Base-by-base conservation (phyloP, 1,140 invertebrate species). In the Adoxophyes honmai region DNA sequence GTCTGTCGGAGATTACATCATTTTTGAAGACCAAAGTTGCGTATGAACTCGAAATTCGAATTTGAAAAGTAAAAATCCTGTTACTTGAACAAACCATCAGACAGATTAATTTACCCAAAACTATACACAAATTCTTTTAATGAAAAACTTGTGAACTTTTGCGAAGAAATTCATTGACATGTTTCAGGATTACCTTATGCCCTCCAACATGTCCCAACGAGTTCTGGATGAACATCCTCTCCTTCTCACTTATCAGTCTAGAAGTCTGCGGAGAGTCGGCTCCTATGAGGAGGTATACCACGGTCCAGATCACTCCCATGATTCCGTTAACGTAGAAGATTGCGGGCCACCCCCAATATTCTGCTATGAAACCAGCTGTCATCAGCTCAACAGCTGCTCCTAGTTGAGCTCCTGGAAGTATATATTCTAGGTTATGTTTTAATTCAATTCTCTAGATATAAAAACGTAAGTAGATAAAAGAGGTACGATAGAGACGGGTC, bases 241-340 rank as follows among this genome's bases (percentile, higher is more conserved):
- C 93, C 18, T 78, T 73, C 0, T 68, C 35, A 1, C 86, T 86
- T 15, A 93, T 93, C 1, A 63, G 54, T 3, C 70, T 71, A 64
- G 90, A 88, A 1, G 76, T 68, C 0, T 79, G 68, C 1, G 96
- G 95, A 15, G 86, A 86, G 59, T 92, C 90, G 0, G 89, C 83
- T 0, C 92, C 92, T 9, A 90, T 68, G 13, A 90, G 68, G 10
- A 89, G 74, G 76, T 92, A 94, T 0, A 88, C 1, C 0, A 90
- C 28, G 1, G 84, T 78, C 93, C 93, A 94, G 0, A 87, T 0
- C 0, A 92, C 54, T 0, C 90, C 81, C 0, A 90, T 13, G 11
- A 67, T 72, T 58, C 94, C 95, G 69, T 94, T 93, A 0, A 92
- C 64, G 64, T 94, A 94, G 76, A 94, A 94, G 8, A 93, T 90